phyloP scores from a whole-genome alignment of 2,113 vertebrate species.

The Tyrannus savana region DNA sequence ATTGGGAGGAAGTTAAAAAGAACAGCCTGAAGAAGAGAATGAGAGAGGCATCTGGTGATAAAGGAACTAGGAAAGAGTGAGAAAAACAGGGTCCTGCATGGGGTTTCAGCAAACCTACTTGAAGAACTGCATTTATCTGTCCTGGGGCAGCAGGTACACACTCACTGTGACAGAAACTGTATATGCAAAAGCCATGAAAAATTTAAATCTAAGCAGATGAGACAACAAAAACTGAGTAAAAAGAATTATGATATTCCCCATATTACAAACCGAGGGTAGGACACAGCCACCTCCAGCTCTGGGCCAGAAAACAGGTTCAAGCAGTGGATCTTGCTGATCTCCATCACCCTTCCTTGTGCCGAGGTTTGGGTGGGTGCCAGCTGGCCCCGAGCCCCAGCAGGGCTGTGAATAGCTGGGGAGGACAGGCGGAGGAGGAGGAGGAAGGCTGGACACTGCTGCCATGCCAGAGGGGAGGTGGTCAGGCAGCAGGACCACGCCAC shows the following conservation, averaged over 20 bases:
- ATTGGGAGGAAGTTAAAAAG: background rate
- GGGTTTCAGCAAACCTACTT: background rate
- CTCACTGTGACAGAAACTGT: background rate
- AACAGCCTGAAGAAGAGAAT: background rate
- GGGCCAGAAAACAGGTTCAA: background rate
- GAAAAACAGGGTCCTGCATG: background rate
- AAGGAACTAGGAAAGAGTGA: background rate
- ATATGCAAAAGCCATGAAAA: background rate
- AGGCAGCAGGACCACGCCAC: rapidly evolving
- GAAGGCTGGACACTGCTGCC: background rate
- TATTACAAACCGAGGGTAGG: background rate
- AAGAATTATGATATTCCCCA: background rate
- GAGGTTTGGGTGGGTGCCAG: background rate
- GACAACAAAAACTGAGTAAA: background rate
- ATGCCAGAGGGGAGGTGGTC: background rate
- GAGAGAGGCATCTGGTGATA: background rate
- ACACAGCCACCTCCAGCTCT: background rate
- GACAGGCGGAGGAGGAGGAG: background rate
- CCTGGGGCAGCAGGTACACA: background rate
- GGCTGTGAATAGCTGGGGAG: background rate
- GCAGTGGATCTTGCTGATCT: background rate
- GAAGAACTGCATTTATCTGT: background rate
- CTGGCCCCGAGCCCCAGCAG: rapidly evolving
- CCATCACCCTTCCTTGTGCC: rapidly evolving
- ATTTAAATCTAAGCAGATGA: background rate